Percentiles rank a stretch among this genome's conserved stretches.
Conservation (phyloP, 2,113 vertebrate species). For the Dunckerocampus dactyliophorus region DNA sequence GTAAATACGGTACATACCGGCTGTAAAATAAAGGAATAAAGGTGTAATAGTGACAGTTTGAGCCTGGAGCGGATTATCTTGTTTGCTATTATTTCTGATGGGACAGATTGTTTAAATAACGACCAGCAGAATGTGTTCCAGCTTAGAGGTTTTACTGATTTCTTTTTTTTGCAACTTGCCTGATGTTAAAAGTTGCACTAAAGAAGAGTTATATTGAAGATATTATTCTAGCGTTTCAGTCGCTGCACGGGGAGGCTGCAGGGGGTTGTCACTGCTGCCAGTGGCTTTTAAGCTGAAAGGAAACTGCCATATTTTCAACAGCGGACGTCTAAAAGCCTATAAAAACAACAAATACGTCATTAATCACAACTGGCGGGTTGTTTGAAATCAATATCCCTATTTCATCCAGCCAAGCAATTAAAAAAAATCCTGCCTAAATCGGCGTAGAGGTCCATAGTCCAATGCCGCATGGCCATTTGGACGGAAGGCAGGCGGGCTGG, state of each 20-base stretch:
- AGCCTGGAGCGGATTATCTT: too few species aligned
- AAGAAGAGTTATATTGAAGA: constrained; percentile 26
- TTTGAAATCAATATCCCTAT: not conserved
- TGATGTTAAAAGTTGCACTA: constrained; percentile 18
- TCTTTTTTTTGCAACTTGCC: too few species aligned
- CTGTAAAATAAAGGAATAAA: too few species aligned
- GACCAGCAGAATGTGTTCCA: too few species aligned
- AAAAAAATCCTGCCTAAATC: constrained; percentile 29
- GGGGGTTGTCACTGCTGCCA: constrained; percentile 11
- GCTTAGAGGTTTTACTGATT: too few species aligned
- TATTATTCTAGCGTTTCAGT: constrained; percentile 29
- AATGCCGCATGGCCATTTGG: constrained; percentile 42
- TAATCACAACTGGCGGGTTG: constrained; percentile 35
- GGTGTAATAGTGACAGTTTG: too few species aligned
- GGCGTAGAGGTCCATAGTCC: constrained; percentile 40
- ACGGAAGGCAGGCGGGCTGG: constrained; percentile 30
- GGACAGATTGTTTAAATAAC: too few species aligned
- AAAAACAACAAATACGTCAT: constrained; percentile 24
- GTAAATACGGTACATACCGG: too few species aligned
- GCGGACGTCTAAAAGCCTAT: constrained; percentile 11
- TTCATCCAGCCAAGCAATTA: constrained; percentile 36
- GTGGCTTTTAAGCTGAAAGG: constrained; percentile 16
- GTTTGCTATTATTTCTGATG: too few species aligned
- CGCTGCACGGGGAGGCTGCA: constrained; percentile 17
- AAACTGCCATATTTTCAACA: constrained; percentile 5